phyloP scores from a whole-genome alignment of 1,140 invertebrate species.

The Macrobrachium rosenbergii region DNA sequence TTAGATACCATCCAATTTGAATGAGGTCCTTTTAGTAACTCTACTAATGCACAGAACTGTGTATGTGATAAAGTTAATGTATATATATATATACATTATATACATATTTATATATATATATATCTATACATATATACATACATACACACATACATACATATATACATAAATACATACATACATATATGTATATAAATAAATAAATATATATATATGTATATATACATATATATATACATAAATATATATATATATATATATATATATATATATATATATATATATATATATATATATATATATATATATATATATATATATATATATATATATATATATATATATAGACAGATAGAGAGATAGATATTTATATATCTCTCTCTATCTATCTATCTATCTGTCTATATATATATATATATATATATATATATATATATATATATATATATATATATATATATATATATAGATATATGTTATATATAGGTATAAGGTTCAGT shows the following conservation, averaged over 20 bases:
- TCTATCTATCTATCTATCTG: too few species aligned
- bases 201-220: slow-evolving; percentile 22
- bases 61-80: too few species aligned
- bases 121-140: too few species aligned
- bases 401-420: slow-evolving; percentile 13
- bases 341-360: too few species aligned
- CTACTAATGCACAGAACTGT: too few species aligned
- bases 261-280: slow-evolving; percentile 12
- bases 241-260: slow-evolving; percentile 13
- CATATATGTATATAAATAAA: slow-evolving; percentile 10
- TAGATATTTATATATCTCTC: too few species aligned
- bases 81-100: too few species aligned
- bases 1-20: too few species aligned
- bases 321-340: slow-evolving; percentile 2
- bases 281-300: slow-evolving; percentile 34
- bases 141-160: neutral
- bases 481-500: too few species aligned
- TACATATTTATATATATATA: too few species aligned
- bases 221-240: slow-evolving; percentile 12
- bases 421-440: slow-evolving; percentile 17
- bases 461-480: neutral
- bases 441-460: slow-evolving; percentile 32
- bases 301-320: slow-evolving; percentile 13
- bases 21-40: too few species aligned
- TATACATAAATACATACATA: neutral